Evolutionary conservation across 2,113 vertebrate genomes (phyloP).

Genomic region (Tauraco erythrolophus): DNA sequence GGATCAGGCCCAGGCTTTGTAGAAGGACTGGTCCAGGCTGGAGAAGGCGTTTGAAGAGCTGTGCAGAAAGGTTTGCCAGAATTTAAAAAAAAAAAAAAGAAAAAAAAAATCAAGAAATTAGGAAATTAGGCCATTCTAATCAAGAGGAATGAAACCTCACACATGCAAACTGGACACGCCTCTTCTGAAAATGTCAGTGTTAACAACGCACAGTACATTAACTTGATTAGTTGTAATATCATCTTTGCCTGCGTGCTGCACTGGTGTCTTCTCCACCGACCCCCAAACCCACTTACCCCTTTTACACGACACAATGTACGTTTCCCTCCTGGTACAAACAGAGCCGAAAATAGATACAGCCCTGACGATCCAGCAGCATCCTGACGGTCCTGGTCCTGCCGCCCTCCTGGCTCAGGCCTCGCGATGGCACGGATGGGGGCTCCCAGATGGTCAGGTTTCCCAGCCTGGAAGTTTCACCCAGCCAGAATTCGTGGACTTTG

Average conservation of each 20-base stretch:
- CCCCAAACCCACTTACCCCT: background rate
- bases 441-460: conserved; percentile 40
- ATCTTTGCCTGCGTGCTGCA: background rate
- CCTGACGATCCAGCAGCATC: background rate
- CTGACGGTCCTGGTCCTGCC: background rate
- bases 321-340: background rate
- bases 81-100: background rate
- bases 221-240: background rate
- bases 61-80: background rate
- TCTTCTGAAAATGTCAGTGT: background rate
- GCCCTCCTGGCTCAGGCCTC: background rate
- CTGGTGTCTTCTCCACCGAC: background rate
- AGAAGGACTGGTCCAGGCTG: background rate
- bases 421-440: background rate
- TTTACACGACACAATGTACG: fast-evolving
- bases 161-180: fast-evolving
- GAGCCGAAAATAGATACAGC: conserved; percentile 16
- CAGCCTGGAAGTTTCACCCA: background rate
- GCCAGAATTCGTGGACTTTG: background rate
- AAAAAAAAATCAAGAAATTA: no score
- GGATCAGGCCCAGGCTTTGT: background rate
- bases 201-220: background rate
- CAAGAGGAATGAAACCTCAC: background rate
- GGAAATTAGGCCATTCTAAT: background rate
- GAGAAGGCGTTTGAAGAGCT: background rate